These are phyloP conservation scores for Apis cerana DNA, from an alignment of 1,140 invertebrate species.

Conservation along the genomic window DNA sequence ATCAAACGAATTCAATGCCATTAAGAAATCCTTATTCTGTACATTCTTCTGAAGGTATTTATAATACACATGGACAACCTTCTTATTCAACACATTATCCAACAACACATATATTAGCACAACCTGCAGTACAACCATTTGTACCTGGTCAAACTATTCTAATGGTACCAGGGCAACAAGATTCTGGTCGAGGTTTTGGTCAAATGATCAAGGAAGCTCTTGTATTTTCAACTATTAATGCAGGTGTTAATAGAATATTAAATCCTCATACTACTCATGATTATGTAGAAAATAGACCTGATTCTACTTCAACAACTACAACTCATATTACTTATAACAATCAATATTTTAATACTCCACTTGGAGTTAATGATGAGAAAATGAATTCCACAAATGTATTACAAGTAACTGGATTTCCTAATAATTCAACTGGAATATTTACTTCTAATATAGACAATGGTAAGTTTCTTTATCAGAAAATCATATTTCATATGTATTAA, in stretches of 20 bases:
- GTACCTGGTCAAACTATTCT: slow-evolving; percentile 72
- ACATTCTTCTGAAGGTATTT: slow-evolving; percentile 22
- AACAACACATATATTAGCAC: slow-evolving; percentile 61
- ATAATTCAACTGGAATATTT: neutral
- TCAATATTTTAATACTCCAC: slow-evolving; percentile 61
- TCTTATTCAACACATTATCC: slow-evolving; percentile 47
- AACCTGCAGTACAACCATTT: slow-evolving; percentile 67
- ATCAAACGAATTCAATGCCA: slow-evolving; percentile 40
- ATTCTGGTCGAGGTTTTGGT: slow-evolving; percentile 68
- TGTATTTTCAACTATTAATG: slow-evolving; percentile 72
- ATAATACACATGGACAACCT: slow-evolving; percentile 37
- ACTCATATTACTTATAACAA: slow-evolving; percentile 74
- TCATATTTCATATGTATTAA: neutral
- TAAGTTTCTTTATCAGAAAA: neutral
- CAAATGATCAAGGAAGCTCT: slow-evolving; percentile 74
- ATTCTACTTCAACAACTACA: slow-evolving; percentile 9
- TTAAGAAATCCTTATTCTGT: slow-evolving; percentile 57
- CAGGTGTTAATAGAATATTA: slow-evolving; percentile 71
- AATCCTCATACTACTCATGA: slow-evolving; percentile 54
- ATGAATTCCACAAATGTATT: neutral
- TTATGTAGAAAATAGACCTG: slow-evolving; percentile 8
- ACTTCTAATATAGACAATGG: neutral
- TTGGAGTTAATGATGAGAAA: slow-evolving; percentile 20
- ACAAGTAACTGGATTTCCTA: slow-evolving; percentile 2
- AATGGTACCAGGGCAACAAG: slow-evolving; percentile 63